phyloP scores from a whole-genome alignment of 2,797 vertebrate species.

The Cercopithecus petaurista region DNA sequence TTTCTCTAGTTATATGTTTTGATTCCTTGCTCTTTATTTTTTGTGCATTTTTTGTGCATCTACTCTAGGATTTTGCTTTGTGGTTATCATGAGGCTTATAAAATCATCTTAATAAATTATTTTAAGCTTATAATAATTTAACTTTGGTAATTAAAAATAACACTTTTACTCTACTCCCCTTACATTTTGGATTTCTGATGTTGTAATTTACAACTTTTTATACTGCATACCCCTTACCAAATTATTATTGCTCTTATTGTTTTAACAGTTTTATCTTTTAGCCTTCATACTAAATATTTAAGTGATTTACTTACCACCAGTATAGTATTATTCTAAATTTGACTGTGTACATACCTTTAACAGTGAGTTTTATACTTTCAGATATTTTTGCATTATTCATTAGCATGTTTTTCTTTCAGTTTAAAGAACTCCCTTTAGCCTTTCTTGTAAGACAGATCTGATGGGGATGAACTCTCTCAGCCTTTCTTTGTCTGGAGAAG shows the following conservation, averaged over 20 bases:
- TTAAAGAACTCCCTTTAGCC: neutral
- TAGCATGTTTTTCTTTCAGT: no score
- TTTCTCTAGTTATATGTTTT: neutral
- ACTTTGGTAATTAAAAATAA: neutral
- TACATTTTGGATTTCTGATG: neutral
- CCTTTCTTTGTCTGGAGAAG: neutral
- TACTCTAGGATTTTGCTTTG: neutral
- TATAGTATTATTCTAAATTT: neutral
- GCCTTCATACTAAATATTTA: neutral
- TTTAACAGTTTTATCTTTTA: neutral
- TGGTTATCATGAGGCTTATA: neutral
- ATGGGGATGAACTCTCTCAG: neutral
- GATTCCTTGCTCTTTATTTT: neutral
- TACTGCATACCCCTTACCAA: neutral
- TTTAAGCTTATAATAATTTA: neutral
- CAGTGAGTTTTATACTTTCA: neutral
- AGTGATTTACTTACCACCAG: neutral
- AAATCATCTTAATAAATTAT: neutral
- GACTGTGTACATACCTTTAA: neutral
- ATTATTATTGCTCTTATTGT: neutral
- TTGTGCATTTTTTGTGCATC: neutral
- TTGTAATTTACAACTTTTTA: neutral
- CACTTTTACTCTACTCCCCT: neutral
- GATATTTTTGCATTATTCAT: neutral
- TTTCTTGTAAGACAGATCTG: neutral